Conservation (phyloP, 2,113 vertebrate species). For the Gyps fulvus region DNA sequence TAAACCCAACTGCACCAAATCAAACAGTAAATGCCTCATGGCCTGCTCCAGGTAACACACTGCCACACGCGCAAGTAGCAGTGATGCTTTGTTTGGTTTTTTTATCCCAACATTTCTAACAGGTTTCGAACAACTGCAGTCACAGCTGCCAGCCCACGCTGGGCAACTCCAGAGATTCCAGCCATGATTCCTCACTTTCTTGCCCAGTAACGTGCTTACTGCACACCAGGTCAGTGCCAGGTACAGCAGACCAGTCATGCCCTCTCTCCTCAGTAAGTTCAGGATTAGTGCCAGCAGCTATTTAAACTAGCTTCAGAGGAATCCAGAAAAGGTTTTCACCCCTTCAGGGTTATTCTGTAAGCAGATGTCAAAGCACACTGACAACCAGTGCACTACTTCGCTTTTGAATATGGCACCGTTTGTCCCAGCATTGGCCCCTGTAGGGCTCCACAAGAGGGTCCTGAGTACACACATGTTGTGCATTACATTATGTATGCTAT, state of each 20-base stretch:
- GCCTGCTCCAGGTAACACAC: neutral
- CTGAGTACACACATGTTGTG: rapidly evolving
- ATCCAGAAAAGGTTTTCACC: neutral
- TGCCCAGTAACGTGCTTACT: rapidly evolving
- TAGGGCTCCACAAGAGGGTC: rapidly evolving
- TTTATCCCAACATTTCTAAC: neutral
- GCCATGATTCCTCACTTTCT: neutral
- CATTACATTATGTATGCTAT: rapidly evolving
- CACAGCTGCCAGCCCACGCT: neutral
- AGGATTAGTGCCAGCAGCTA: neutral
- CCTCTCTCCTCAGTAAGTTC: neutral
- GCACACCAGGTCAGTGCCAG: neutral
- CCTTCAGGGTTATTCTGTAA: neutral
- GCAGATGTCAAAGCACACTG: neutral
- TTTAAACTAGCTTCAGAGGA: neutral
- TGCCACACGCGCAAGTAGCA: rapidly evolving
- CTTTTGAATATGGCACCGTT: neutral
- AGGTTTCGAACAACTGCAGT: neutral
- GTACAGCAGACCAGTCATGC: rapidly evolving
- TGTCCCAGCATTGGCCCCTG: neutral
- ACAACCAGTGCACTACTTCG: rapidly evolving
- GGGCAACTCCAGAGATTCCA: neutral
- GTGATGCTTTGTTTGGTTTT: neutral
- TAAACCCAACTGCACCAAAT: rapidly evolving
- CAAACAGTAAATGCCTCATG: rapidly evolving